phyloP scores from a whole-genome alignment of 2,113 vertebrate genomes.

The Ammospiza nelsoni region DNA sequence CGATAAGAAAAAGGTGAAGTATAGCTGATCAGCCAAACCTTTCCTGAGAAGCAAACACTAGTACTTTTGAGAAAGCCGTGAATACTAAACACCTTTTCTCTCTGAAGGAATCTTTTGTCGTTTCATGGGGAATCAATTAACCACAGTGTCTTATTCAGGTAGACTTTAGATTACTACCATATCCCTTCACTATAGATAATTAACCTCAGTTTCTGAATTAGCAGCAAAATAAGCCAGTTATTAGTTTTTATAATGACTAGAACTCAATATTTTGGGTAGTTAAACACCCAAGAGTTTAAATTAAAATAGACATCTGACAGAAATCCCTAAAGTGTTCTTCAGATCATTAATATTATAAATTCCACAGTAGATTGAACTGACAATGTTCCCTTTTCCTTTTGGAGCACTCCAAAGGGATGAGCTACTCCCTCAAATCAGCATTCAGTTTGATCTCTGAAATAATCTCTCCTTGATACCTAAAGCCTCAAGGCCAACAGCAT shows the following conservation, averaged over 20 bases:
- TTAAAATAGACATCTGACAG: conserved; percentile 83
- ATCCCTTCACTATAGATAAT: conserved; percentile 80
- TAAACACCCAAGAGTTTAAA: conserved; percentile 82
- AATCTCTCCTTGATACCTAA: conserved; percentile 65
- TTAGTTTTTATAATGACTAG: conserved; percentile 83
- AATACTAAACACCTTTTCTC: conserved; percentile 5
- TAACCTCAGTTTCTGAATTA: conserved; percentile 82
- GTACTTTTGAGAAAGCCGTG: not conserved
- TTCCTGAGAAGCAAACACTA: not conserved
- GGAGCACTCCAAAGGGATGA: conserved; percentile 69
- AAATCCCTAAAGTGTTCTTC: conserved; percentile 79
- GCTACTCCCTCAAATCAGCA: conserved; percentile 71
- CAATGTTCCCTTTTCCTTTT: conserved; percentile 67
- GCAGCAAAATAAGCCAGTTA: conserved; percentile 78
- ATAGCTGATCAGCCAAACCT: not conserved
- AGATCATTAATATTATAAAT: conserved; percentile 79
- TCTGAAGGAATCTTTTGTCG: conserved; percentile 64
- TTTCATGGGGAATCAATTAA: conserved; percentile 78
- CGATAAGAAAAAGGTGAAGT: not conserved
- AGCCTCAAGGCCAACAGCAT: conserved; percentile 61
- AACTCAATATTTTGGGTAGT: conserved; percentile 83
- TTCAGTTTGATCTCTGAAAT: conserved; percentile 72
- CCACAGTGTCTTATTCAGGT: conserved; percentile 70
- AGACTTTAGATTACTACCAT: conserved; percentile 77
- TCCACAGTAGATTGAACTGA: conserved; percentile 77